Base-by-base conservation (phyloP, 2,797 vertebrate genomes). In the Poecilia picta region DNA sequence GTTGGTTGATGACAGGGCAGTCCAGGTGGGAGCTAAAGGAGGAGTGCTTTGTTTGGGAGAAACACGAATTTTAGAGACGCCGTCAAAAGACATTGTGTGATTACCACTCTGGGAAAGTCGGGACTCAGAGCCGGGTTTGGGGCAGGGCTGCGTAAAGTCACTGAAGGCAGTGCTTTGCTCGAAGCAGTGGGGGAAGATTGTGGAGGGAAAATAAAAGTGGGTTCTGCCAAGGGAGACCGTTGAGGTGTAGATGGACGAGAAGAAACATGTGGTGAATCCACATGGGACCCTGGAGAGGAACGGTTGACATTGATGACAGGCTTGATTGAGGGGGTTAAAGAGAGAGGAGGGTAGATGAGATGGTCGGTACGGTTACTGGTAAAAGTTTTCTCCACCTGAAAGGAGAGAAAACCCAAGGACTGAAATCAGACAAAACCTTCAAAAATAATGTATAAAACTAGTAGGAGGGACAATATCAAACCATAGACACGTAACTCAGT, bases 281-380 rank as follows among this genome's bases (percentile, higher is more conserved):
- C 53, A 36, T 39, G 12, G 64, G 77, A 81, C 28, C n/a, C 28
- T 36, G 15, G 6, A 55, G 59, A 20, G 41, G 16, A 77, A 49
- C 12, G 16, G 36, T 28, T 46, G 41, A 3, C 25, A 15, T 74
- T 74, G 77, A 36, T 31, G 18, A 25, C 51, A 0, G 51, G 18
- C 28, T 73, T 39, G 28, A 31, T 7, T 16, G 62, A 6, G 20
- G 72, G 70, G 79, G 89, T 86, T 10, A 47, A 66, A 72, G 62
- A 41, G 33, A 95, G 85, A 72, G 95, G 89, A 81, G 98, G 97
- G 91, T 96, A 98, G 87, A 99, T 87, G 78, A 98, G 91, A 8
- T 79, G 75, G 76, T 97, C 96, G 0, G 80, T 74, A 71, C 89
- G 92, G 72, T 93, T 95, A 45, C 15, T 75, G 51, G 62, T 82